Evolutionary conservation across 2,113 vertebrate genomes (phyloP), one percentile per base, ranked within the genome.

Genomic region (Vidua macroura): DNA sequence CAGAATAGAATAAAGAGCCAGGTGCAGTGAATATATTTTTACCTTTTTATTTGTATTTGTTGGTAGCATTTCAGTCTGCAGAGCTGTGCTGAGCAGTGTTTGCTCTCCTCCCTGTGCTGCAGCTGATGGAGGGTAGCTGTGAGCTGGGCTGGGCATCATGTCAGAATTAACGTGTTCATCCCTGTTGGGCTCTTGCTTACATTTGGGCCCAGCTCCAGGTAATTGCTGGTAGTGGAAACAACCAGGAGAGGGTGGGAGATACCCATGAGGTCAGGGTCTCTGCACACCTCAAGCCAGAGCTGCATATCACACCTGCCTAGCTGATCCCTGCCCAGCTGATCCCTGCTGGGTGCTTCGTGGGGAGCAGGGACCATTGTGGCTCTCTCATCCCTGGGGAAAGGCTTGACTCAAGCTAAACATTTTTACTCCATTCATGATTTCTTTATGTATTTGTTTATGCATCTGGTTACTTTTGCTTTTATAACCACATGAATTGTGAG

Each of bases 281-380:
- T 48, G 31, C 33, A 73, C 2, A 6, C 55, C 78, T 56, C 56
- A 8, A 39, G n/a, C 12, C 22, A 7, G 16, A 0, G 4, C 16
- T 56, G n/a, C 1, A 0, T 8, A 8, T 37, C 25, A 6, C 69
- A 25, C 35, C 64, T 46, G 37, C 35, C 0, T 0, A 63, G 56
- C 37, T 44, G 78, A 37, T 44, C 56, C 6, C 67, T n/a, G 39
- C 35, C 0, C 0, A 70, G 60, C 48, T 33, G 53, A 18, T 53
- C 60, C 37, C 48, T n/a, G 51, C 37, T 1, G 3, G 56, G 33
- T 9, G 0, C 43, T 60, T 1, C 0, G 0, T 2, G 3, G 30
- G 30, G 24, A 33, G 6, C 56, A 39, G 63, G 37, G 60, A 53
- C 18, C 31, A 2, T 7, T 2, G 0, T 7, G 28, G 22, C 15